Evolutionary conservation across 2,797 vertebrate species (phyloP).

Genomic region (Morelia viridis): DNA sequence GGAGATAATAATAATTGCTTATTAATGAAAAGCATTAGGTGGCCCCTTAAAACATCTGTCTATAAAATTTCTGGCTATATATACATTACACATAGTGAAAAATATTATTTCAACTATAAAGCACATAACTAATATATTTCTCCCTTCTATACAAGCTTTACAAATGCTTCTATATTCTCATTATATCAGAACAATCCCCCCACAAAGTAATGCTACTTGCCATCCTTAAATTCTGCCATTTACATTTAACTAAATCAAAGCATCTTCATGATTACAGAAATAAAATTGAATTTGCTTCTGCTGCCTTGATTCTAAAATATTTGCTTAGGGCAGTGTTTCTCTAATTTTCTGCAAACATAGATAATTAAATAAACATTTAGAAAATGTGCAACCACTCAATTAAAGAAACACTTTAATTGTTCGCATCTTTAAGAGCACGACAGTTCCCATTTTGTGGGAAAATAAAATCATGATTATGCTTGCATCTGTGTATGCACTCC

Average conservation of each 20-base stretch:
- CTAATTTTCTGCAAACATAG: constrained; percentile 17
- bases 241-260: not conserved
- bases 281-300: not conserved
- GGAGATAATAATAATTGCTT: not conserved
- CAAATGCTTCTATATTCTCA: not conserved
- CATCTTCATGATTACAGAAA: not conserved
- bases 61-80: not conserved
- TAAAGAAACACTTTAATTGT: not conserved
- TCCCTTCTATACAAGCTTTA: not conserved
- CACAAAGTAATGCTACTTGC: not conserved
- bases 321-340: not conserved
- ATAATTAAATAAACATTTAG: not conserved
- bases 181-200: not conserved
- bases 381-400: not conserved
- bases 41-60: not conserved
- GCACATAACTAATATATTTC: not conserved
- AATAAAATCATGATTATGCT: not conserved
- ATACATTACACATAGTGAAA: not conserved
- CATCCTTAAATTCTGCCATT: not conserved
- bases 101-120: not conserved
- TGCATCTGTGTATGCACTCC: not conserved
- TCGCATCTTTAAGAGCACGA: not conserved
- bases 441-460: not conserved
- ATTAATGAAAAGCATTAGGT: not conserved
- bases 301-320: not conserved